phyloP scores from a whole-genome alignment of 2,113 vertebrate species.

The Ranitomeya imitator region DNA sequence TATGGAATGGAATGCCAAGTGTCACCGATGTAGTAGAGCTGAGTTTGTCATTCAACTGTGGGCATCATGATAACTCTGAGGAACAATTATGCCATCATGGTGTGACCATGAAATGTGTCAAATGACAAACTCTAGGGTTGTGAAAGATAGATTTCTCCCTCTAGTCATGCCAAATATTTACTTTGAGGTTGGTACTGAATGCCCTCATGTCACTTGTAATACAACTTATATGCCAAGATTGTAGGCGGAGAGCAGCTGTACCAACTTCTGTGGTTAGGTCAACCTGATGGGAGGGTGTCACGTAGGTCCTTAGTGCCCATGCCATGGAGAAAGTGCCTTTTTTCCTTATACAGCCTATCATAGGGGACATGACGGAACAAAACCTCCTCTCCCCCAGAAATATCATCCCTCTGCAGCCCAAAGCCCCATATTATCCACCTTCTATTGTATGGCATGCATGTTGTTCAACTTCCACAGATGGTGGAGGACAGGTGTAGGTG shows the following conservation, averaged over 20 bases:
- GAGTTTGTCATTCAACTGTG: neutral
- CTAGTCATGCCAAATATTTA: neutral
- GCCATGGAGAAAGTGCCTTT: neutral
- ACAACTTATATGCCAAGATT: constrained; percentile 7
- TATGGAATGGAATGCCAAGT: neutral
- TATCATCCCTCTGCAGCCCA: neutral
- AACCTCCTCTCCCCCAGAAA: too few species aligned
- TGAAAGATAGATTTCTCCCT: neutral
- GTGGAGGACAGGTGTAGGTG: neutral
- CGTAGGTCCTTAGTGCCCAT: neutral
- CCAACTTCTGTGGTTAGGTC: neutral
- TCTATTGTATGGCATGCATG: neutral
- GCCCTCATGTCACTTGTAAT: neutral
- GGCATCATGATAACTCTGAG: neutral
- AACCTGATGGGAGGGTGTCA: neutral
- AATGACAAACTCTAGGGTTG: neutral
- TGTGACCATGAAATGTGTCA: too few species aligned
- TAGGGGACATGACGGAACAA: too few species aligned
- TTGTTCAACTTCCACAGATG: neutral
- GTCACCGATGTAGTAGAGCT: neutral
- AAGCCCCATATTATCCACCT: too few species aligned
- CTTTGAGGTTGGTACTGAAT: constrained; percentile 1
- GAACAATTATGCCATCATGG: too few species aligned
- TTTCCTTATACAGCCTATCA: too few species aligned
- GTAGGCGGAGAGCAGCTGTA: constrained; percentile 17